Percentiles rank a stretch among this genome's conserved stretches.
Conservation (phyloP, 2,888 invertebrate species). For the Dryobotodes eremita region DNA sequence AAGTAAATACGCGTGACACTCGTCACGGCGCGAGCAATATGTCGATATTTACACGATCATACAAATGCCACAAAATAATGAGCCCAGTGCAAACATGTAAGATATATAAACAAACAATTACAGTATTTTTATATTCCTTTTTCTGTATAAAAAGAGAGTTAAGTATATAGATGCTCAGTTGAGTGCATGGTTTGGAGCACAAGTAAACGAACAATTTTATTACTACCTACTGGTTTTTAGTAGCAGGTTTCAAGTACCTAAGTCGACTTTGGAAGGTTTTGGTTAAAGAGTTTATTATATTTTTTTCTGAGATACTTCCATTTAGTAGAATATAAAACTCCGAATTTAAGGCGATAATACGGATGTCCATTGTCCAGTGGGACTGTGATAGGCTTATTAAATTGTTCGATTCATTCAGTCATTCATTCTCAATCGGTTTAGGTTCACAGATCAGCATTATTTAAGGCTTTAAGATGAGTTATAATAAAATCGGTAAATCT, state of each 20-base stretch:
- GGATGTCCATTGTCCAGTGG: neutral
- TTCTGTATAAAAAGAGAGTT: constrained; percentile 18
- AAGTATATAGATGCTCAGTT: constrained; percentile 9
- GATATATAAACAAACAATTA: constrained; percentile 75
- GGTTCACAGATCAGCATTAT: neutral
- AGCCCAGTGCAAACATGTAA: constrained; percentile 80
- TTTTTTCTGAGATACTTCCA: neutral
- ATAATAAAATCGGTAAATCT: neutral
- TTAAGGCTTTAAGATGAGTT: neutral
- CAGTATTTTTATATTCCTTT: constrained; percentile 33
- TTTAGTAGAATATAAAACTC: neutral
- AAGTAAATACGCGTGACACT: constrained; percentile 72
- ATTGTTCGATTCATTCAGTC: neutral
- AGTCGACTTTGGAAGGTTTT: neutral
- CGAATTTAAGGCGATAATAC: neutral
- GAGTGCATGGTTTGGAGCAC: neutral
- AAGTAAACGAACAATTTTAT: neutral
- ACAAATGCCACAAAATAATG: constrained; percentile 83
- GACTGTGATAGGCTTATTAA: neutral
- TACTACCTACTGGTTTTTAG: neutral
- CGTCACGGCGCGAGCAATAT: constrained; percentile 65
- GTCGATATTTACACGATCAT: constrained; percentile 78
- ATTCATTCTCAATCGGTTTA: neutral
- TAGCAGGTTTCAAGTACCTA: neutral
- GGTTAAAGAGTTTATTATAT: neutral